Base-by-base conservation (phyloP, 2,888 invertebrate genomes). In the Andrena bucephala region DNA sequence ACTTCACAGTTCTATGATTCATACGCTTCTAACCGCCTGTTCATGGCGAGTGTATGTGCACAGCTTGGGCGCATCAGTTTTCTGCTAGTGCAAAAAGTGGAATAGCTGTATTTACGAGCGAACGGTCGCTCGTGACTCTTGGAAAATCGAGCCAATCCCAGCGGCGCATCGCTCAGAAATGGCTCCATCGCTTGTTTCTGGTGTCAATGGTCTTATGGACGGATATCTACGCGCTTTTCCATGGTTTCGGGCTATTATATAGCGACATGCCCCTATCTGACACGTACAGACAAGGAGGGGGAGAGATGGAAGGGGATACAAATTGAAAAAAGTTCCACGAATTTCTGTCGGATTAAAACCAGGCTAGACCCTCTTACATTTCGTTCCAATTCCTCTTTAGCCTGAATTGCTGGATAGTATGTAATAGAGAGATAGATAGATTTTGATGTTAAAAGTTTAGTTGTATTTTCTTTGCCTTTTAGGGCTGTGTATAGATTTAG, bases 1-100 rank as follows among this genome's bases (percentile, higher is more conserved):
- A 89, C 91, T 92, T 92, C 90, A 91, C 85, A 89, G 89, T 86
- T 85, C 83, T 82, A 88, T 91, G 92, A 92, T 90, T 93, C 92
- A 92, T 91, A 77, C 69, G 60, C 65, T 68, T 74, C 8, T 52
- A 29, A 68, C 57, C 36, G 52, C 54, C 71, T 29, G 57, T 16
- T 27, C 50, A 42, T 57, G 27, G 31, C 36, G 33, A 27, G 33
- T 57, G 50, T 68, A 33, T 70, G 50, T 42, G 48, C 63, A 69
- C 77, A 67, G 70, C 70, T 77, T 68, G 66, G 74, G 24, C 72
- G 80, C 69, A 74, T 67, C 80, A 77, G 71, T 75, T 77, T 77
- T 72, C 77, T 72, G 54, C 73, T 74, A 50, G 65, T 57, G n/a
- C 62, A 79, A 84, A 74, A 81, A 71, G 73, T 63, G 73, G 66